Base-by-base conservation (phyloP, 2,113 vertebrate genomes). In the Myocastor coypus region DNA sequence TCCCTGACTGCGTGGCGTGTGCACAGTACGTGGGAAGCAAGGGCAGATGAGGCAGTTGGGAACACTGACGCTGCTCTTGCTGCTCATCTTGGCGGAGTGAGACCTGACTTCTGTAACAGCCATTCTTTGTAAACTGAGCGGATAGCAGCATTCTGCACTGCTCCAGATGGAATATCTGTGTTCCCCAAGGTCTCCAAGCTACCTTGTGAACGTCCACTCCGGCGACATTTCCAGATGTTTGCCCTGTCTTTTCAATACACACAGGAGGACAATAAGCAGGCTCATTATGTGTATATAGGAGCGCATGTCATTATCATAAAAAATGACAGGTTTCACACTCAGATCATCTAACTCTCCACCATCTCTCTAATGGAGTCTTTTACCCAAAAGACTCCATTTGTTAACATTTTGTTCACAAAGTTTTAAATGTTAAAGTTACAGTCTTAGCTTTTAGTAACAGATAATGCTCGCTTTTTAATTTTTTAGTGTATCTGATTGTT, bases 151-250 rank as follows among this genome's bases (percentile, higher is more conserved):
- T 19, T 37, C 8, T 9, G 22, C 34, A 59, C 4, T 81, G 42
- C 24, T 30, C 5, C 26, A 32, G 16, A 63, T 42, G 6, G 4
- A 3, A 3, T 42, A 16, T 50, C 46, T 13, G 26, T 59, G 26
- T 84, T n/a, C 73, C 57, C 66, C 7, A 34, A 55, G 50, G 20
- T 1, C 12, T 24, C 34, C 24, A 37, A 68, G 52, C 12, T 69
- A 9, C 2, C 10, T 9, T 59, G 2, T 8, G 4, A 7, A 32
- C 30, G 32, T 4, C 5, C 42, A 13, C 3, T 34, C 26, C 37
- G 40, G 22, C 59, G 10, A 20, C 12, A 57, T 64, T 32, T 37
- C 30, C 50, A 28, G 34, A 71, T 9, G 12, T 8, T 46, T 81
- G 19, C 17, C 59, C 4, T 8, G 3, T 46, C 9, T 55, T 2